phyloP scores from a whole-genome alignment of 2,888 invertebrate genomes.

The Nesidiocoris tenuis region DNA sequence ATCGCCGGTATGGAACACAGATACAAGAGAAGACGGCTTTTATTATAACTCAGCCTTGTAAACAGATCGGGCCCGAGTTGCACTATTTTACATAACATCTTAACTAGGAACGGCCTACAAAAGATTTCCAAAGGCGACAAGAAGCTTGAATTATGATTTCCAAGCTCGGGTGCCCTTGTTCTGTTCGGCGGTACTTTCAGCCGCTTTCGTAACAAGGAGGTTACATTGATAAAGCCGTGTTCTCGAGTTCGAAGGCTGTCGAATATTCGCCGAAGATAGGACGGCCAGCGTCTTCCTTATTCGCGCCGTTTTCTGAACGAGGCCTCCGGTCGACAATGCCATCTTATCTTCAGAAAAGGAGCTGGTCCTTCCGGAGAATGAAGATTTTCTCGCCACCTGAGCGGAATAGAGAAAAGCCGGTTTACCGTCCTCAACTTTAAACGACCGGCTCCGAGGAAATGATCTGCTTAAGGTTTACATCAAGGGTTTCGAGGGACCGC shows the following conservation, averaged over 20 bases:
- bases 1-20: too few relatives aligned
- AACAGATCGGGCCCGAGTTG: conserved; percentile 35
- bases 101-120: conserved; percentile 26
- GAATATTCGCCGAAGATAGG: background rate
- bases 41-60: conserved; percentile 30
- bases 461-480: too few relatives aligned
- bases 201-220: background rate
- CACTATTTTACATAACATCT: conserved; percentile 41
- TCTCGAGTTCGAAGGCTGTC: background rate
- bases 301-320: background rate
- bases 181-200: background rate
- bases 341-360: background rate
- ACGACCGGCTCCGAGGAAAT: too few relatives aligned
- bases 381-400: background rate
- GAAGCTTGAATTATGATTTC: conserved; percentile 39
- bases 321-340: background rate
- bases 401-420: background rate
- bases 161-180: background rate
- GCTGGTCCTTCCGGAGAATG: background rate
- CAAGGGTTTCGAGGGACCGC: too few relatives aligned
- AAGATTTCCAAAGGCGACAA: conserved; percentile 29
- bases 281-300: background rate
- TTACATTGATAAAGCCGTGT: background rate
- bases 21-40: background rate
- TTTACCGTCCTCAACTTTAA: too few relatives aligned